Evolutionary conservation across 2,797 vertebrate species (phyloP).

Genomic region (Podarcis lilfordi): DNA sequence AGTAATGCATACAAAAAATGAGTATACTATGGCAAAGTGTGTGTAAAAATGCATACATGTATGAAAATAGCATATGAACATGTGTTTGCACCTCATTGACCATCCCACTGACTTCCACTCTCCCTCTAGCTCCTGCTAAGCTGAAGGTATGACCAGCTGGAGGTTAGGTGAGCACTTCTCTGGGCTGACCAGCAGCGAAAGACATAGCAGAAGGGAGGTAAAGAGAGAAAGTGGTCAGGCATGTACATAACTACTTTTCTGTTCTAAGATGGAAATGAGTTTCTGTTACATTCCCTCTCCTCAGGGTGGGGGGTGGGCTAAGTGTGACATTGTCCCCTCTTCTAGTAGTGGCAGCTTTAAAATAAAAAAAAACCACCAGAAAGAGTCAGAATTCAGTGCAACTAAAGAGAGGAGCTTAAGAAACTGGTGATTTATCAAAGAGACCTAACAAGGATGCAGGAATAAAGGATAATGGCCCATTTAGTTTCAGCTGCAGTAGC

Average conservation of each 20-base stretch:
- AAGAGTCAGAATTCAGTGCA: conserved; percentile 32
- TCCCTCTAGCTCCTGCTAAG: too few relatives aligned
- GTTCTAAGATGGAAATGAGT: background rate
- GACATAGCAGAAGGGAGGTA: too few relatives aligned
- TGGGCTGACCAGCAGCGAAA: background rate
- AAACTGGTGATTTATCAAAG: conserved; percentile 37
- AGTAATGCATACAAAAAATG: too few relatives aligned
- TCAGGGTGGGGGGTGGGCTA: too few relatives aligned
- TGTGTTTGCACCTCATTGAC: too few relatives aligned
- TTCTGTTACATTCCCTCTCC: background rate
- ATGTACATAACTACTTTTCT: background rate
- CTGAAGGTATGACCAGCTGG: too few relatives aligned
- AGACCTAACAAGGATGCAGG: conserved; percentile 31
- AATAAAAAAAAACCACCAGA: conserved; percentile 11
- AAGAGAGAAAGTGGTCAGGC: background rate
- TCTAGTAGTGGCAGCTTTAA: background rate
- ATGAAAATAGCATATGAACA: too few relatives aligned
- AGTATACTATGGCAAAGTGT: too few relatives aligned
- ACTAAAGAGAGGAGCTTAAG: background rate
- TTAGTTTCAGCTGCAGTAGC: conserved; percentile 39
- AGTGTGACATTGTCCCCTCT: background rate
- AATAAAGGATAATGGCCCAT: conserved; percentile 55
- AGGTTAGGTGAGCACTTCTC: too few relatives aligned
- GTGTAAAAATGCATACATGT: too few relatives aligned
- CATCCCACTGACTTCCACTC: too few relatives aligned